Evolutionary conservation across 2,888 invertebrate species (phyloP), one percentile per base, ranked within the genome.

Genomic region (Cephonodes hylas): DNA sequence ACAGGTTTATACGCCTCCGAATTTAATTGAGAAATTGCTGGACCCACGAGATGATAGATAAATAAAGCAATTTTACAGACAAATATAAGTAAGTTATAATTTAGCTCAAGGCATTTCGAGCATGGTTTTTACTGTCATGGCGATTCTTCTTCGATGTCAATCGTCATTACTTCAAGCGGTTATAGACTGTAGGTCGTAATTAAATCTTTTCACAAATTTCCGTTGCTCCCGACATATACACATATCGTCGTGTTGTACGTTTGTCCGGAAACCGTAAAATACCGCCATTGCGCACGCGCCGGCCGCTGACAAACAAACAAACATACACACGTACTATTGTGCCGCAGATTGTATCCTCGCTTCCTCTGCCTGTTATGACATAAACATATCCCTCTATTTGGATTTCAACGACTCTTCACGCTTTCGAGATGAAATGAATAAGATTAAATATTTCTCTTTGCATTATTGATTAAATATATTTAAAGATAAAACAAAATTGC

Each of bases 201-300:
- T 27, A 45, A 53, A 56, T 18, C 38, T 15, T 65, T 56, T 62
- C 60, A 64, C 59, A 64, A 58, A 34, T 59, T 60, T 18, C 34
- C 58, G 61, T 62, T 63, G 60, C 63, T 25, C 18, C 6, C 20
- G 15, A 22, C 38, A 38, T n/a, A 38, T n/a, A 38, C 34, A 53
- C 34, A 48, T 15, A 46, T 15, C 15, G 34, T 15, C 15, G 34
- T 38, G 46, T 61, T 45, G 48, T 34, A 45, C 42, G 57, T 58
- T 69, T 71, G 72, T 72, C 78, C 80, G 82, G 82, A 83, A 83
- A 77, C 75, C 42, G 78, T 73, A 67, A 72, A 78, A 82, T 82
- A 80, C 81, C 83, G 81, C 72, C 78, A 80, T 79, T 70, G 78
- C 80, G 76, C 81, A 70, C 81, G 82, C 76, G 79, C 80, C 75